Evolutionary conservation across 2,113 vertebrate genomes (phyloP).

Genomic region (Siniperca knerii): DNA sequence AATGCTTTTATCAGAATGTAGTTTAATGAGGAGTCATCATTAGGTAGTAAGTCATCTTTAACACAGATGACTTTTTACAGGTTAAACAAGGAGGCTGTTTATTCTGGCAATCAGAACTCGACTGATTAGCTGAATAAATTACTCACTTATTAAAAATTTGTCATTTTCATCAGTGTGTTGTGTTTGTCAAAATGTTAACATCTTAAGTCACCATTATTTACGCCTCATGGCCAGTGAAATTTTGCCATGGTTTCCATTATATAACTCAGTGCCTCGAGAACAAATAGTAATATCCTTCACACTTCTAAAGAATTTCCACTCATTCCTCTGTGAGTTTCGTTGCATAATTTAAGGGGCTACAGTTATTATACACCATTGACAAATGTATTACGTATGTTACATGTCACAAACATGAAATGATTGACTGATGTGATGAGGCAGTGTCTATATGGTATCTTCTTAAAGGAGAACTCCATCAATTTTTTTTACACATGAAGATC

Average conservation of each 20-base stretch:
- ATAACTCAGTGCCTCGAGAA: neutral
- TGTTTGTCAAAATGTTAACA: neutral
- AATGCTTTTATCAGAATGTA: neutral
- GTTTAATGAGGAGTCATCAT: neutral
- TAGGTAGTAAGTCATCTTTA: neutral
- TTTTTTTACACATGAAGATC: neutral
- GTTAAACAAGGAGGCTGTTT: neutral
- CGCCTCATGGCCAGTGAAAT: neutral
- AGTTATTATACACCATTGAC: neutral
- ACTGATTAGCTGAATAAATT: constrained; percentile 41
- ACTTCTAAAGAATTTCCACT: constrained; percentile 14
- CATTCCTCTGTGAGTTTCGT: constrained; percentile 3
- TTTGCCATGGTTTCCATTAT: constrained; percentile 34
- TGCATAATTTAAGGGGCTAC: constrained; percentile 3
- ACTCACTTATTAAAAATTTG: neutral
- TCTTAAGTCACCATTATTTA: neutral
- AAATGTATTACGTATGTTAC: neutral
- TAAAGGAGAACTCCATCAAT: neutral
- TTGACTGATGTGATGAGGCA: neutral
- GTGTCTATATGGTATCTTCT: neutral
- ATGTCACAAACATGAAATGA: neutral
- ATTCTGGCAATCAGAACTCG: constrained; percentile 4
- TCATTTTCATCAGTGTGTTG: constrained; percentile 1
- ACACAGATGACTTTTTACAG: neutral
- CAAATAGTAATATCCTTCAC: constrained; percentile 13